Conservation (phyloP, 2,797 vertebrate species). For the Notolepis coatsorum region DNA sequence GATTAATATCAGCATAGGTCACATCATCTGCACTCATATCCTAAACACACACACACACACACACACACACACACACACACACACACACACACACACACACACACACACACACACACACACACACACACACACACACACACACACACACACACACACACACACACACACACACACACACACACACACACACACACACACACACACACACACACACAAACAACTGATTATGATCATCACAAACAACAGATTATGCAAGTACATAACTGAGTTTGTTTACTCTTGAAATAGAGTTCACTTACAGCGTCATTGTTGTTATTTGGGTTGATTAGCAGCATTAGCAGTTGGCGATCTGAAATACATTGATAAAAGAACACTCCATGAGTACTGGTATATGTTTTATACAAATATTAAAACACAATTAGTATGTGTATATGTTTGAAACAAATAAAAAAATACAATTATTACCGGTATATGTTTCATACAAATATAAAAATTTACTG, state of each 20-base stretch:
- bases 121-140: neutral
- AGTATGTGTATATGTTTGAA: neutral
- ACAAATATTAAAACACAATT: neutral
- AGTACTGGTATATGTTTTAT: neutral
- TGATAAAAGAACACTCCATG: neutral
- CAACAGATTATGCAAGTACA: too few species aligned
- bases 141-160: neutral
- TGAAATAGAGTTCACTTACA: conserved; percentile 15
- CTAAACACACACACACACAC: conserved; percentile 31
- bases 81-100: neutral
- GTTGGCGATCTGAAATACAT: conserved; percentile 29
- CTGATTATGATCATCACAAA: too few species aligned
- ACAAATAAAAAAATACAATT: neutral
- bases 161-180: neutral
- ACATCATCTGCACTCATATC: conserved; percentile 24
- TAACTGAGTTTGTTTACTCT: neutral
- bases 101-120: neutral
- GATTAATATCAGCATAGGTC: conserved; percentile 54
- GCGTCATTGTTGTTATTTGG: neutral
- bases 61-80: neutral
- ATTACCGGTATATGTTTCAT: too few species aligned
- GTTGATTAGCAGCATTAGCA: neutral
- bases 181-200: too few species aligned
- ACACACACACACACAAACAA: too few species aligned
- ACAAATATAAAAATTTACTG: too few species aligned